Conservation (phyloP, 2,113 vertebrate genomes). For the Microcebus ravelobensis region DNA sequence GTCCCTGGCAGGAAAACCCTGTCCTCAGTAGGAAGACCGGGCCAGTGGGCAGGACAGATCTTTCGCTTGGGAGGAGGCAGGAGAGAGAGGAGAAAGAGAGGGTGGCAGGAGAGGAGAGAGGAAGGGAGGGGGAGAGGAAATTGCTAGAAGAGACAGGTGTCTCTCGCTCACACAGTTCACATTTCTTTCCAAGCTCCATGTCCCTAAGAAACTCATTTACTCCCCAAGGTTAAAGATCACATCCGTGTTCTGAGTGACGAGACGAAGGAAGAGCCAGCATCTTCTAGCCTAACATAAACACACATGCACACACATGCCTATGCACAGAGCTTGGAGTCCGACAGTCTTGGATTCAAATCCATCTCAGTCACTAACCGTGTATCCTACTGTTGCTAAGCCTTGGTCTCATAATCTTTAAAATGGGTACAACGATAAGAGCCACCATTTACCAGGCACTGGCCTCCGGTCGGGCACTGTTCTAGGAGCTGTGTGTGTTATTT, state of each 20-base stretch:
- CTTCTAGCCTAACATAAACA: background rate
- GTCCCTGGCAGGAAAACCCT: background rate
- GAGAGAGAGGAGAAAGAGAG: too few species aligned
- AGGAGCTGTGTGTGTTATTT: background rate
- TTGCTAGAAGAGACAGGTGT: background rate
- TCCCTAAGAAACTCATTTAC: background rate
- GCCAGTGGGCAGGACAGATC: background rate
- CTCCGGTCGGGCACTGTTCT: background rate
- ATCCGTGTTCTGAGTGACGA: background rate
- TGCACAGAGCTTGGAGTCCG: background rate
- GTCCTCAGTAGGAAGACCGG: background rate
- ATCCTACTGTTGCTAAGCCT: background rate
- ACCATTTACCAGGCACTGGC: background rate
- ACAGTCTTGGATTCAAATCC: background rate
- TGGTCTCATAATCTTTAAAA: background rate
- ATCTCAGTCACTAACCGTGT: background rate
- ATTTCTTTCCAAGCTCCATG: background rate
- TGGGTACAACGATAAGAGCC: background rate
- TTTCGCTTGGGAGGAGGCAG: background rate
- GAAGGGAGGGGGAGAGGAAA: background rate
- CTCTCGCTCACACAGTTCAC: background rate
- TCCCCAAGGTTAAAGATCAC: background rate
- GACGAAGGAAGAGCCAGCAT: too few species aligned
- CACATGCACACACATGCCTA: rapidly evolving
- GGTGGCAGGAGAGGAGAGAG: background rate